Evolutionary conservation across 2,113 vertebrate species (phyloP).

Genomic region (Ellobius talpinus): DNA sequence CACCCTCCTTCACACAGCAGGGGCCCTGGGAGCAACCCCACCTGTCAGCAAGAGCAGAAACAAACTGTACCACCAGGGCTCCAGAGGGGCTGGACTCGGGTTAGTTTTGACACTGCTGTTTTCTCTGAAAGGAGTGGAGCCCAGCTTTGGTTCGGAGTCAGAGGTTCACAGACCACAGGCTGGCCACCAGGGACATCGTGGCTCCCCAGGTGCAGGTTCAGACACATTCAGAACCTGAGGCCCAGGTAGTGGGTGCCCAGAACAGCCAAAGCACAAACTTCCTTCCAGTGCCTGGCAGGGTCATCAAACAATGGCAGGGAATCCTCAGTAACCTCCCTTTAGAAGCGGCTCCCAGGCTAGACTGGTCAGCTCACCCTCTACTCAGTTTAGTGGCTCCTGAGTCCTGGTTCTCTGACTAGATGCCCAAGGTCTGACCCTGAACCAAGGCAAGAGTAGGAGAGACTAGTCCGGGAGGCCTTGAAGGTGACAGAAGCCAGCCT

Average conservation of each 20-base stretch:
- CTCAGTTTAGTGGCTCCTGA: constrained; percentile 24
- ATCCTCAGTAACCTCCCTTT: neutral
- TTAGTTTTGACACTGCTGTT: neutral
- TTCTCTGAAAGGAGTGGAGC: neutral
- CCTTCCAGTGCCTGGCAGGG: neutral
- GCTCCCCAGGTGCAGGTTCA: neutral
- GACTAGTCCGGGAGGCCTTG: neutral
- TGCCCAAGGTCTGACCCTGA: neutral
- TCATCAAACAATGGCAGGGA: neutral
- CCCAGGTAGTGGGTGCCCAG: neutral
- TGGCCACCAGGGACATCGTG: neutral
- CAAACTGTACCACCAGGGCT: neutral
- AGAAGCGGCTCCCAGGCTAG: neutral
- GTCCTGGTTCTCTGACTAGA: constrained; percentile 40
- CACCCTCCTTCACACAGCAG: neutral
- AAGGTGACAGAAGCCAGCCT: constrained; percentile 60
- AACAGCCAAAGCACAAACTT: neutral
- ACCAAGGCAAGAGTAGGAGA: neutral
- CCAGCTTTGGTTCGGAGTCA: neutral
- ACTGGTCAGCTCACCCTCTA: neutral
- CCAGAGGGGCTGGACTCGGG: neutral
- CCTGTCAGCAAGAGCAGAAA: neutral
- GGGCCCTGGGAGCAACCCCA: neutral
- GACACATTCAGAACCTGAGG: neutral
- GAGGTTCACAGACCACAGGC: neutral